phyloP scores from a whole-genome alignment of 2,113 vertebrate genomes.

The Bombycilla garrulus region DNA sequence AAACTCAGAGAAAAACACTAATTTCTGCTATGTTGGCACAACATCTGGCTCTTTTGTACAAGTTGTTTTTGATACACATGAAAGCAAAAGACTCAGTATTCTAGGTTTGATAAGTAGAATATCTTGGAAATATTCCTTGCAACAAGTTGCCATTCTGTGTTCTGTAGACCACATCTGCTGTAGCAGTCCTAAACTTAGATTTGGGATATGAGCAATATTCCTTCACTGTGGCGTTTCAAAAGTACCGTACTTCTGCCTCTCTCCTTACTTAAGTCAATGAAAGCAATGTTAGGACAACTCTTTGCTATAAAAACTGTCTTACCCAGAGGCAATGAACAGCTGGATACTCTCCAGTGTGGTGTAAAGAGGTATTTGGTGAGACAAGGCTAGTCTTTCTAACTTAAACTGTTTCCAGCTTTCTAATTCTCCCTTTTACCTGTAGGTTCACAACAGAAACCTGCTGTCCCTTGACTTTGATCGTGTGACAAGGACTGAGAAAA shows the following conservation, averaged over 20 bases:
- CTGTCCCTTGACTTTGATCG: conserved; percentile 96
- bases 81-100: background rate
- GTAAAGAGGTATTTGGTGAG: background rate
- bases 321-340: background rate
- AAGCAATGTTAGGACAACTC: background rate
- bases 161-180: background rate
- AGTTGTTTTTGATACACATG: background rate
- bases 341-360: background rate
- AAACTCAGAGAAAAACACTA: background rate
- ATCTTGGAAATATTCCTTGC: background rate
- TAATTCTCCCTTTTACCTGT: background rate
- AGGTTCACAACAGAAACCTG: conserved; percentile 98
- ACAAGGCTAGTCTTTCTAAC: background rate
- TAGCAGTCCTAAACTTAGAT: background rate
- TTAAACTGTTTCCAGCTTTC: background rate
- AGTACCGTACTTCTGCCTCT: background rate
- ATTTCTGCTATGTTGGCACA: background rate
- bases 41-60: background rate
- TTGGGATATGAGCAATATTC: background rate
- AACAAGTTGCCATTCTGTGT: background rate
- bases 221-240: background rate
- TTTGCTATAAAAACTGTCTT: background rate
- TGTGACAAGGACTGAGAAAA: conserved; percentile 97
- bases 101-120: background rate
- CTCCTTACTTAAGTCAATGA: background rate